Percentiles rank a stretch among this genome's conserved stretches.
phyloP scores from a whole-genome alignment of 2,888 invertebrate species.

The Tetheella fluctuosa region DNA sequence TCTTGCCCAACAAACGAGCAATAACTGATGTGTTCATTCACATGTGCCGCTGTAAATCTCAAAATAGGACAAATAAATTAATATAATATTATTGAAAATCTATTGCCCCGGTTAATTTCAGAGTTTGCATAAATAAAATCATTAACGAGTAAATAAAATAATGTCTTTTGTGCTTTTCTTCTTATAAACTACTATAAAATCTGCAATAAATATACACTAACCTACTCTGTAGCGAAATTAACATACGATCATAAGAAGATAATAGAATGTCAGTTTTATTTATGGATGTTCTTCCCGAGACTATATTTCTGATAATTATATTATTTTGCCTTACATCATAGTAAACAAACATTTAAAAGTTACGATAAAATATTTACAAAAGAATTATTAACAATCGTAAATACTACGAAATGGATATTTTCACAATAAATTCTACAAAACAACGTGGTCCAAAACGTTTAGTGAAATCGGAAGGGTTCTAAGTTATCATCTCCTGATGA shows the following conservation, averaged over 20 bases:
- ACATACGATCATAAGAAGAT: constrained; percentile 48
- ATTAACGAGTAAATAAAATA: constrained; percentile 67
- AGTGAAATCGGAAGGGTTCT: constrained; percentile 58
- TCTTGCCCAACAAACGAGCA: background rate
- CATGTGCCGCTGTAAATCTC: constrained; percentile 1
- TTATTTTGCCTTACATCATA: constrained; percentile 42
- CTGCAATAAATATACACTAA: constrained; percentile 76
- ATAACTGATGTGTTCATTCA: background rate
- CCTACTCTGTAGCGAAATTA: constrained; percentile 57
- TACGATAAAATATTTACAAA: constrained; percentile 76
- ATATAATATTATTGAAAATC: constrained; percentile 26
- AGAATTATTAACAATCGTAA: constrained; percentile 74
- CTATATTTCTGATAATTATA: constrained; percentile 42
- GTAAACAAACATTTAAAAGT: constrained; percentile 63
- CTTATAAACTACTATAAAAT: constrained; percentile 63
- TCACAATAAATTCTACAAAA: constrained; percentile 79
- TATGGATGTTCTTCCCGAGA: constrained; percentile 47
- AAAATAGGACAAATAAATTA: constrained; percentile 19
- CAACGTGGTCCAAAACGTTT: constrained; percentile 67
- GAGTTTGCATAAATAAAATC: constrained; percentile 64
- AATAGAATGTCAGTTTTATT: constrained; percentile 48
- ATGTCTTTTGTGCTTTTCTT: constrained; percentile 78
- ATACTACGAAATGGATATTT: constrained; percentile 75
- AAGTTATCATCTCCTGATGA: constrained; percentile 17
- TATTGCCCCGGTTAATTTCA: constrained; percentile 61